These are phyloP conservation scores for Coelopa frigida DNA, from an alignment of 1,140 invertebrate genomes.

Conservation along the genomic window DNA sequence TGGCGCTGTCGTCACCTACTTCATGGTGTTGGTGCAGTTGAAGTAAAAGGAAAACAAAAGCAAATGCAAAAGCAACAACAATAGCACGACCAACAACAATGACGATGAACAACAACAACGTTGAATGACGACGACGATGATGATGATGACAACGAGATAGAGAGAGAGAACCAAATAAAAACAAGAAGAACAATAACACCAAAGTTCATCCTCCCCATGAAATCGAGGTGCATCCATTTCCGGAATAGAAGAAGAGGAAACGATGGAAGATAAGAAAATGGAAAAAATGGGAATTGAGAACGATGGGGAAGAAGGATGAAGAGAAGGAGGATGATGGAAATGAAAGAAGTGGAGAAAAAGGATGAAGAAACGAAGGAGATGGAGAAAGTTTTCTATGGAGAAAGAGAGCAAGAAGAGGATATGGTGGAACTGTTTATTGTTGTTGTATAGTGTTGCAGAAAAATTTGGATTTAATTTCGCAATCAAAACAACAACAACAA, in stretches of 20 bases:
- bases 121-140: background rate
- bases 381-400: background rate
- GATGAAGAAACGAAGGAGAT: background rate
- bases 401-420: background rate
- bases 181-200: background rate
- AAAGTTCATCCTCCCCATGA: too few relatives aligned
- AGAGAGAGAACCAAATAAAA: conserved; percentile 3
- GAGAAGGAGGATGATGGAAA: background rate
- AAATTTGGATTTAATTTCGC: too few relatives aligned
- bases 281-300: background rate
- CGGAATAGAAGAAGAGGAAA: background rate
- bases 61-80: background rate
- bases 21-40: conserved; percentile 82
- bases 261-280: background rate
- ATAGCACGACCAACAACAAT: background rate
- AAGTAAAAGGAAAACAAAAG: conserved; percentile 51
- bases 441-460: too few relatives aligned
- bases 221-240: too few relatives aligned
- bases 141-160: background rate
- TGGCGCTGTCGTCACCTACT: conserved; percentile 82
- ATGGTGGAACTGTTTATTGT: too few relatives aligned
- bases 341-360: background rate
- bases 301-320: background rate
- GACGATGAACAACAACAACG: background rate
- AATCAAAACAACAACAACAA: too few relatives aligned